Evolutionary conservation across 2,888 invertebrate genomes (phyloP).

Genomic region (Acanthococcus lagerstroemiae): DNA sequence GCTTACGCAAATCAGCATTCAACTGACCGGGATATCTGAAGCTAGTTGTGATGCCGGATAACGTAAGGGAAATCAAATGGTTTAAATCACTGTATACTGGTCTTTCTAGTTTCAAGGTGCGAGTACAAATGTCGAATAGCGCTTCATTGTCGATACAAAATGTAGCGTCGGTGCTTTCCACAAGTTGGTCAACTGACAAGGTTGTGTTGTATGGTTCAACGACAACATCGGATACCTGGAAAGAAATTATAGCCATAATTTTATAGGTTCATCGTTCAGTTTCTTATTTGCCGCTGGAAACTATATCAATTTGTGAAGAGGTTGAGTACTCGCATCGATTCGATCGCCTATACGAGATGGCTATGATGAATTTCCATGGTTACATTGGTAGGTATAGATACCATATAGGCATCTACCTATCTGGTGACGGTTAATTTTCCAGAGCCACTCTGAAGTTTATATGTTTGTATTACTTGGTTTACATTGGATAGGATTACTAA

Average conservation of each 20-base stretch:
- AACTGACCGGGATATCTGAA: conserved; percentile 11
- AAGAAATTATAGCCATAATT: neutral
- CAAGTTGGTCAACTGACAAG: conserved; percentile 11
- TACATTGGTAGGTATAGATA: too few species aligned
- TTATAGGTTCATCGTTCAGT: too few species aligned
- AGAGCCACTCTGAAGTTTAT: too few species aligned
- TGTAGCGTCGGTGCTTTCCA: conserved; percentile 13
- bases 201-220: conserved; percentile 20
- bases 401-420: too few species aligned
- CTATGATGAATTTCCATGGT: too few species aligned
- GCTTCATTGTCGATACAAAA: conserved; percentile 21
- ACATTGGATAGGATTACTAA: too few species aligned
- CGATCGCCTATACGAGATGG: too few species aligned
- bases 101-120: conserved; percentile 10
- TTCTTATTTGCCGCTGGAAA: too few species aligned
- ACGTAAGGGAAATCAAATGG: conserved; percentile 10
- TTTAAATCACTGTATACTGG: conserved; percentile 18
- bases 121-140: conserved; percentile 12
- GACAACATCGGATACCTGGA: conserved; percentile 12
- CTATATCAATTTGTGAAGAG: too few species aligned
- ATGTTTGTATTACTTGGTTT: too few species aligned
- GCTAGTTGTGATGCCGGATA: conserved; percentile 10
- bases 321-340: too few species aligned
- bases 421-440: too few species aligned
- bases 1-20: conserved; percentile 11